Base-by-base conservation (phyloP, 2,888 invertebrate species). In the Drosophila falleni region DNA sequence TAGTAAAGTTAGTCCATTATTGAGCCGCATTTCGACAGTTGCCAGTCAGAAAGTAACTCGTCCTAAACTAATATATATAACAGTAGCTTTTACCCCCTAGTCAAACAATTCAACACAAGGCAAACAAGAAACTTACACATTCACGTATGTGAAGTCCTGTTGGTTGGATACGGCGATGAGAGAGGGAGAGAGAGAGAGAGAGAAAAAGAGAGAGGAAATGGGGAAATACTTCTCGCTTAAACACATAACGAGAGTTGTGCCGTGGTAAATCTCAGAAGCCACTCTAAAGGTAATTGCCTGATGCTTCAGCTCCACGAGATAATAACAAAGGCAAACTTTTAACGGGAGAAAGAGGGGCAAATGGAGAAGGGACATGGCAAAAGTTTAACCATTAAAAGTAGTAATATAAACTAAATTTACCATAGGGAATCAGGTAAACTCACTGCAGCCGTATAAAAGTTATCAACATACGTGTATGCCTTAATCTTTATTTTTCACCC, bases 371-470 rank as follows among this genome's bases (percentile, higher is more conserved):
- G 15, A 6, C 6, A n/a, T 6, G 31, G 50, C 37, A 49, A 83
- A 86, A 86, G 78, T 86, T 86, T 87, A 80, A 73, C 88, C 86
- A 89, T 86, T 86, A 89, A 89, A 89, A 89, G 82, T 85, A 87
- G 78, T 89, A 84, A 85, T 74, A 85, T 75, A 84, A 89, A 87
- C 89, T 87, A 87, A 86, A 86, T 78, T 89, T 85, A 75, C 88
- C 77, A 70, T 69, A 49, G 88, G 85, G 85, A 87, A 63, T 49
- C 55, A 59, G 65, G 68, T 66, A 72, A 59, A 71, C 19, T 26
- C 10, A 15, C 23, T 9, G 42, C 39, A 31, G 54, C 33, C 44
- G 49, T 33, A 59, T 44, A 3, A 66, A 84, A 84, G 81, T 75
- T 80, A 60, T 56, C 66, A 64, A 55, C 63, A 65, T 66, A 41